A percentile compares a stretch with the other conserved stretches of the same genome.
phyloP scores from a whole-genome alignment of 2,113 vertebrate species.

The Centrocercus urophasianus region DNA sequence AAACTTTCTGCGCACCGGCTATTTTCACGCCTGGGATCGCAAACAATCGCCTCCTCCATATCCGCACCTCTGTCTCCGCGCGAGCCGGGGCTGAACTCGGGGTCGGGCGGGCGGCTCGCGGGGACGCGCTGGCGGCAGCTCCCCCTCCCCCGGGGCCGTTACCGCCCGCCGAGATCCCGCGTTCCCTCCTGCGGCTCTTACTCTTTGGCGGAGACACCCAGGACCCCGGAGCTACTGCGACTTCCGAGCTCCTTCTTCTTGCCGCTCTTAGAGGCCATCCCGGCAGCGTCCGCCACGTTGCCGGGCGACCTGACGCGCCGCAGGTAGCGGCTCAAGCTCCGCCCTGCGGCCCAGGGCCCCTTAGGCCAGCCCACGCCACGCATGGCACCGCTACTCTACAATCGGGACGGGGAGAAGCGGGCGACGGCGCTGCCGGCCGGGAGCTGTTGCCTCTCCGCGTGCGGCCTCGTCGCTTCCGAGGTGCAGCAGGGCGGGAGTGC shows the following conservation, averaged over 20 bases:
- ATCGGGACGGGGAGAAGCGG: neutral
- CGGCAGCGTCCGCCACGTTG: slow-evolving; percentile 45
- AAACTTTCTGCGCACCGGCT: fast-evolving
- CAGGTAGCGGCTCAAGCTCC: neutral
- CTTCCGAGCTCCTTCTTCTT: neutral
- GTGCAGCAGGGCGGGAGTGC: no score
- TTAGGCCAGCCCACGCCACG: neutral
- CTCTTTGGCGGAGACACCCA: neutral
- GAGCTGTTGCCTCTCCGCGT: no score
- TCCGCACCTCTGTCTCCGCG: neutral
- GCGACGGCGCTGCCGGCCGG: neutral
- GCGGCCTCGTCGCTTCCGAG: no score
- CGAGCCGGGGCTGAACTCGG: neutral
- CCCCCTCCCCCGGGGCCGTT: neutral
- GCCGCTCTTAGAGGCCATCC: slow-evolving; percentile 30
- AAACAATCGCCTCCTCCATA: neutral
- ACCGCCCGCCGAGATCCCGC: neutral
- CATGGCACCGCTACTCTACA: fast-evolving
- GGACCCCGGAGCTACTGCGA: neutral
- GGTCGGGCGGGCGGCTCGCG: neutral
- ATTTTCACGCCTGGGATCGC: fast-evolving
- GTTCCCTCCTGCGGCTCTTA: neutral
- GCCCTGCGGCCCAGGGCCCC: neutral
- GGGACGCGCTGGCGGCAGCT: neutral
- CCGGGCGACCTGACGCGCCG: neutral